Conservation (phyloP, 2,888 invertebrate genomes). For the Crematogaster levior region DNA sequence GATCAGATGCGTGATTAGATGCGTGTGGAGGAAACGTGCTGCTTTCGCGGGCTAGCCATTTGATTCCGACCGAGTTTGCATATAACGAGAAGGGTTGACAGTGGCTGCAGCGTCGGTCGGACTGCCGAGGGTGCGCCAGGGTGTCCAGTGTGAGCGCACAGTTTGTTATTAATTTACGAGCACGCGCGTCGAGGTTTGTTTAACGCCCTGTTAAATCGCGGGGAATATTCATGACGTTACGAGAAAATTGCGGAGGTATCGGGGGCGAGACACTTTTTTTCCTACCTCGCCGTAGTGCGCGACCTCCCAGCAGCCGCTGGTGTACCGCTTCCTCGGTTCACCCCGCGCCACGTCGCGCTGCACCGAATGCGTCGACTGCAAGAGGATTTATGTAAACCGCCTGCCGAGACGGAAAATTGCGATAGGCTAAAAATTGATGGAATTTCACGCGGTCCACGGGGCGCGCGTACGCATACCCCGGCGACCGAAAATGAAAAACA, state of each 20-base stretch:
- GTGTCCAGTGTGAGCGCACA: neutral
- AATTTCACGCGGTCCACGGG: conserved; percentile 54
- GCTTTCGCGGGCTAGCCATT: conserved; percentile 38
- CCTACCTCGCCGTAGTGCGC: neutral
- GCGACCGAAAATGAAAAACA: conserved; percentile 61
- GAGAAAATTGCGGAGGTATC: conserved; percentile 65
- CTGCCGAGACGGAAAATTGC: conserved; percentile 65
- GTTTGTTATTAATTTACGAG: conserved; percentile 66
- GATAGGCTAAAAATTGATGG: conserved; percentile 70
- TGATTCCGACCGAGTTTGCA: conserved; percentile 45
- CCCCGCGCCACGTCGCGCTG: conserved; percentile 20
- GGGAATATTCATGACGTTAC: conserved; percentile 68
- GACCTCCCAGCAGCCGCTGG: neutral
- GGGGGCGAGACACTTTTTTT: conserved; percentile 54
- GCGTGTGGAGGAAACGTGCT: conserved; percentile 2
- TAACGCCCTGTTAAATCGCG: conserved; percentile 59
- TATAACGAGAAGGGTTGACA: conserved; percentile 51
- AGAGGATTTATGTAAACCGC: conserved; percentile 72
- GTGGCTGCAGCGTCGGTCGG: conserved; percentile 4
- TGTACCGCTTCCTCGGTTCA: conserved; percentile 27
- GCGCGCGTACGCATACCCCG: conserved; percentile 14
- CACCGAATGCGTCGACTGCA: conserved; percentile 61
- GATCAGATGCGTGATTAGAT: conserved; percentile 13
- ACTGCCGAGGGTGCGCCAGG: neutral
- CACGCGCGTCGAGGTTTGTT: conserved; percentile 60